Conservation (phyloP, 2,888 invertebrate species). For the Chrysolina haemoptera region DNA sequence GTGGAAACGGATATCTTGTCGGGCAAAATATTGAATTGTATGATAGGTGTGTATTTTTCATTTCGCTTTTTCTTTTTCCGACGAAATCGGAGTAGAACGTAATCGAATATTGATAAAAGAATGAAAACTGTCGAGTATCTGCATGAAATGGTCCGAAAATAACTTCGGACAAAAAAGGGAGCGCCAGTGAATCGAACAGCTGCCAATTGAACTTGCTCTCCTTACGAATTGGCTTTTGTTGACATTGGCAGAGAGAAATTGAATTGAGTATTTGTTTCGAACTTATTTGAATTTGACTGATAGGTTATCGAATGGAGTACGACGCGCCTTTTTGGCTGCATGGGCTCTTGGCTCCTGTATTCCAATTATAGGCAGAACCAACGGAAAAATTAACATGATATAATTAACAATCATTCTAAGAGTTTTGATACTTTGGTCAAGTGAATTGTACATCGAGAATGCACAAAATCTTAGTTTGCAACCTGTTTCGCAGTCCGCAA, state of each 20-base stretch:
- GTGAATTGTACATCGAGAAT: too few relatives aligned
- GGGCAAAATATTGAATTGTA: slow-evolving; percentile 8
- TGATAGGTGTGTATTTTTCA: slow-evolving; percentile 15
- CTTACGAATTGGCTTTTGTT: slow-evolving; percentile 5
- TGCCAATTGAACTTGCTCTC: slow-evolving; percentile 5
- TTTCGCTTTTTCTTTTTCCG: slow-evolving; percentile 6
- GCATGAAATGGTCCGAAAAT: slow-evolving; percentile 18
- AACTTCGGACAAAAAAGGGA: slow-evolving; percentile 4
- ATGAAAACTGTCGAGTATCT: slow-evolving; percentile 10
- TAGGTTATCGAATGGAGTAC: background rate
- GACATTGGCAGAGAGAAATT: background rate
- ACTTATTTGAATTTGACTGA: background rate
- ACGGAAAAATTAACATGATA: too few relatives aligned
- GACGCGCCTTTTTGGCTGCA: background rate
- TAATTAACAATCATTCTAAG: too few relatives aligned
- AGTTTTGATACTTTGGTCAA: too few relatives aligned
- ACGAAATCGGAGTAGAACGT: slow-evolving; percentile 8
- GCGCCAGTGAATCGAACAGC: slow-evolving; percentile 8
- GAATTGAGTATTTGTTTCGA: background rate
- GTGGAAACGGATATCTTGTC: slow-evolving; percentile 15
- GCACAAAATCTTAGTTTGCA: too few relatives aligned
- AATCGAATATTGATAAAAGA: slow-evolving; percentile 12
- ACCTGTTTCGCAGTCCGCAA: too few relatives aligned
- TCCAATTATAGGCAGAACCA: too few relatives aligned
- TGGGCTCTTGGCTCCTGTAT: too few relatives aligned